phyloP scores from a whole-genome alignment of 2,888 invertebrate genomes.

The Dastarcus helophoroides region DNA sequence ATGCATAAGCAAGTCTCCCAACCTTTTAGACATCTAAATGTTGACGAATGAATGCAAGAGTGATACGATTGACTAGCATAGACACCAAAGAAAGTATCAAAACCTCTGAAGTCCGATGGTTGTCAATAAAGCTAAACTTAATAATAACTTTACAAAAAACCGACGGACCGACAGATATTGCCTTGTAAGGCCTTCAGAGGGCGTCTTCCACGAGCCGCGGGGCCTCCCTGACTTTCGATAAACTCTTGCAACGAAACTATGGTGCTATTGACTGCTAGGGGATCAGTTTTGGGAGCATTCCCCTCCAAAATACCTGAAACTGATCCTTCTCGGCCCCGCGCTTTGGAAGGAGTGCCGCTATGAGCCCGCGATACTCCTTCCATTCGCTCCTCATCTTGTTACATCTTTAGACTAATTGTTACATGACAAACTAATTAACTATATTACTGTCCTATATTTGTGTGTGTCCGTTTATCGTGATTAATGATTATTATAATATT shows the following conservation, averaged over 20 bases:
- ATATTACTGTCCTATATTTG: slow-evolving; percentile 36
- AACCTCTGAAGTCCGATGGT: slow-evolving; percentile 25
- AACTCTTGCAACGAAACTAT: slow-evolving; percentile 38
- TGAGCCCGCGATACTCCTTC: slow-evolving; percentile 31
- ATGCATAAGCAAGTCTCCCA: too few species aligned
- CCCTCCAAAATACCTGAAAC: slow-evolving; percentile 6
- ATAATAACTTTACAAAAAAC: too few species aligned
- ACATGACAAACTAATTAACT: slow-evolving; percentile 28
- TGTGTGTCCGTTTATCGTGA: slow-evolving; percentile 38
- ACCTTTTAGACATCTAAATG: too few species aligned
- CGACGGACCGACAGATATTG: too few species aligned
- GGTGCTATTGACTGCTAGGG: slow-evolving; percentile 36
- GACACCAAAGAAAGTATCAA: slow-evolving; percentile 27
- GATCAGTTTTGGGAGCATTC: slow-evolving; percentile 15
- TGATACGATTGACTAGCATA: slow-evolving; percentile 20
- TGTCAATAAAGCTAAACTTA: too few species aligned
- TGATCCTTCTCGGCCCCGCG: slow-evolving; percentile 19
- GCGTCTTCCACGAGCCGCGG: slow-evolving; percentile 38
- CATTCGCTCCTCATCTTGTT: slow-evolving; percentile 34
- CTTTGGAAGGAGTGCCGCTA: slow-evolving; percentile 24
- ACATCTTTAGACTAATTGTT: slow-evolving; percentile 33
- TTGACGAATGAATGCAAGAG: too few species aligned
- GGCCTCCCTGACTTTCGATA: slow-evolving; percentile 25
- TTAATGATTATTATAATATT: slow-evolving; percentile 23
- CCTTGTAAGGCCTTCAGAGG: slow-evolving; percentile 36